These are phyloP conservation scores for Ypsolopha sequella DNA, from an alignment of 2,888 invertebrate genomes.

Conservation along the genomic window DNA sequence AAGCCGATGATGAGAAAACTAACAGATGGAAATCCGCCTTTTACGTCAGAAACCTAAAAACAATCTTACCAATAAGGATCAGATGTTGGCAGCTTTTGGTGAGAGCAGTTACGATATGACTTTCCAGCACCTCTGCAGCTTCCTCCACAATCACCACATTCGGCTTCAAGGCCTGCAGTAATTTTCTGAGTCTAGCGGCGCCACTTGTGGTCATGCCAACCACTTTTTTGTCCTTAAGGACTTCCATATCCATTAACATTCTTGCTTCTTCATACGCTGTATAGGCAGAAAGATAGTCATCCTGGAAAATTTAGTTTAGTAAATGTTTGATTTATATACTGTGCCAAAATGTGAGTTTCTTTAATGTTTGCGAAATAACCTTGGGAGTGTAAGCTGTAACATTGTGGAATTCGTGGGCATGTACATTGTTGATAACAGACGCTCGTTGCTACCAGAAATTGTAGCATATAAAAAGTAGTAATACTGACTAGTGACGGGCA, in stretches of 20 bases:
- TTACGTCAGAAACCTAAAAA: no score
- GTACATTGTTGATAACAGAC: no score
- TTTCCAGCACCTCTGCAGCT: constrained; percentile 89
- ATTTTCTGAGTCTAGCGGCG: constrained; percentile 75
- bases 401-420: no score
- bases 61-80: constrained; percentile 81
- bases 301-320: constrained; percentile 20
- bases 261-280: constrained; percentile 55
- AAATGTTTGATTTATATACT: no score
- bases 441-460: no score
- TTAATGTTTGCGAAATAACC: no score
- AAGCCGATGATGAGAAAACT: no score
- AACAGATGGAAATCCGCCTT: no score
- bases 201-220: constrained; percentile 85
- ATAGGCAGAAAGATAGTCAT: constrained; percentile 14
- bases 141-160: constrained; percentile 87
- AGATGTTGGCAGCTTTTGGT: constrained; percentile 80
- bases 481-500: no score
- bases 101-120: constrained; percentile 83
- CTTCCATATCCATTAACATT: constrained; percentile 66
- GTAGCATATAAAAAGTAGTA: no score
- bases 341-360: no score
- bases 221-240: constrained; percentile 61
- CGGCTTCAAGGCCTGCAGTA: constrained; percentile 72
- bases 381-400: no score